Evolutionary conservation across 2,888 invertebrate species (phyloP), one percentile per base, ranked within the genome.

Genomic region (Eremobia ochroleuca): DNA sequence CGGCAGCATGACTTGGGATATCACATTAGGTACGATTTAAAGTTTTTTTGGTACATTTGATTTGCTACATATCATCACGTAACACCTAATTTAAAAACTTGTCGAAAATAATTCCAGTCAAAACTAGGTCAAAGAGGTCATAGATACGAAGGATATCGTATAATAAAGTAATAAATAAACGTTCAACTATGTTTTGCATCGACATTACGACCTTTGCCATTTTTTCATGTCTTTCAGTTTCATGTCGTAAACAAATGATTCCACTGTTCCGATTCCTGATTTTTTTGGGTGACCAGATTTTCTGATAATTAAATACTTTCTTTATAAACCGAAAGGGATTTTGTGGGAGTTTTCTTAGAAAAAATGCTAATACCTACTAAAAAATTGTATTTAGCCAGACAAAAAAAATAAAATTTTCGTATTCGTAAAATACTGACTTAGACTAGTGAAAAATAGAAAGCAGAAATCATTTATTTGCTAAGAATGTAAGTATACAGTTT

Each of bases 1-100:
- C 59, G 49, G 25, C 67, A 91, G 73, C 67, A 96, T 96, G 96
- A 91, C 94, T 79, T 96, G 96, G 96, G 96, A 96, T 81, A 88
- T 96, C 31, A 96, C 96, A 66, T 91, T 94, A 82, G 95, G 95
- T 95, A 92, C 92, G 91, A 43, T 70, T n/a, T 11, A 43, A 28
- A 4, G n/a, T 2, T 34, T 52, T 66, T 11, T 31, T 9, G 8
- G 25, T 43, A 52, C 18, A 55, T n/a, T 59, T 79, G 11, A 37
- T 37, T 77, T 43, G 9, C 13, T 46, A 25, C 15, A 0, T n/a
- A 13, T 2, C 11, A 0, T 46, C 40, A 2, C 28, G 13, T 8
- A 9, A 18, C 8, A n/a, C 25, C 1, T 67, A n/a, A 55, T n/a
- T 4, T n/a, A 4, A 15, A n/a, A 9, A n/a, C 11, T 9, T 40